A percentile compares a stretch with the other conserved stretches of the same genome.
Evolutionary conservation across 2,888 invertebrate genomes (phyloP).

Genomic region (Thumatha senex): DNA sequence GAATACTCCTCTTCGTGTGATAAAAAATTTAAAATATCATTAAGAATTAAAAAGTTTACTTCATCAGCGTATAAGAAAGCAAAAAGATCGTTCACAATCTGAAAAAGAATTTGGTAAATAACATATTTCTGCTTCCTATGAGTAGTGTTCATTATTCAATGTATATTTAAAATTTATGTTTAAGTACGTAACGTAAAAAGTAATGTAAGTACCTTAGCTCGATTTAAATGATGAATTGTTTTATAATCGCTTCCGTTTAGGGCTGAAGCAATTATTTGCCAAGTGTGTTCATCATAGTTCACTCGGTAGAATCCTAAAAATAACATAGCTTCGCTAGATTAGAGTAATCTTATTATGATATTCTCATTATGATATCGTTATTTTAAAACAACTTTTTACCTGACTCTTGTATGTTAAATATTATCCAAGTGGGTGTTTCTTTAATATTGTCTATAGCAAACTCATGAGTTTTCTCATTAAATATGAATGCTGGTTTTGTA

Average conservation of each 20-base stretch:
- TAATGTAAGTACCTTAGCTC: constrained; percentile 85
- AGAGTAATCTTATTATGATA: too few relatives aligned
- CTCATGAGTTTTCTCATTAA: constrained; percentile 48
- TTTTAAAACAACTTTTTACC: constrained; percentile 56
- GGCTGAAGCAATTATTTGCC: constrained; percentile 74
- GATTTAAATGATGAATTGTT: constrained; percentile 85
- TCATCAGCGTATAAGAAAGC: constrained; percentile 86
- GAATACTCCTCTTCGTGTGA: constrained; percentile 86
- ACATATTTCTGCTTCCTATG: not conserved
- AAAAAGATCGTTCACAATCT: constrained; percentile 90
- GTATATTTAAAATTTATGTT: not conserved
- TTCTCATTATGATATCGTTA: too few relatives aligned
- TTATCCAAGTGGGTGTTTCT: constrained; percentile 70
- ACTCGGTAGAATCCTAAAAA: constrained; percentile 85
- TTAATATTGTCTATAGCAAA: constrained; percentile 51
- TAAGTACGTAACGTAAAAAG: not conserved
- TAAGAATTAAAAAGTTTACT: constrained; percentile 81
- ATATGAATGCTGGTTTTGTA: constrained; percentile 64
- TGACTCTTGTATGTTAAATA: constrained; percentile 84
- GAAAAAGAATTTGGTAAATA: constrained; percentile 10
- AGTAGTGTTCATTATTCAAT: too few relatives aligned
- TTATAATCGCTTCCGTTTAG: constrained; percentile 66
- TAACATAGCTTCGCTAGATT: not conserved
- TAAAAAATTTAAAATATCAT: constrained; percentile 86
- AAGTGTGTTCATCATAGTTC: constrained; percentile 84